Evolutionary conservation across 2,888 invertebrate genomes (phyloP).

Genomic region (Harpagoxenus sublaevis): DNA sequence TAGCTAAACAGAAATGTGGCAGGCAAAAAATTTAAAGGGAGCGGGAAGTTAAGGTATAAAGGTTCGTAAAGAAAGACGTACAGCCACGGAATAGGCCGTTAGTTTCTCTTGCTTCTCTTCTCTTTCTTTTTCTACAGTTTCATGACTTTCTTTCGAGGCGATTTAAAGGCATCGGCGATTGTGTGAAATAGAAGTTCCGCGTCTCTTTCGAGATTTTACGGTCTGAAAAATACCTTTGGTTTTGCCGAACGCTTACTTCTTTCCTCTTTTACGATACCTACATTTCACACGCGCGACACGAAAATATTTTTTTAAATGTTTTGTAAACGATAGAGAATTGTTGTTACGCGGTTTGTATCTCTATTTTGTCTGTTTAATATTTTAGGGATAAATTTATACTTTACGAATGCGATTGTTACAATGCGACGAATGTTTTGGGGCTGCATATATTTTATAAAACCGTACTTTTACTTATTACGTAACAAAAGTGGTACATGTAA

Average conservation of each 20-base stretch:
- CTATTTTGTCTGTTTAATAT: constrained; percentile 5
- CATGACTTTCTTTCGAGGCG: constrained; percentile 17
- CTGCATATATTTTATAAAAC: neutral
- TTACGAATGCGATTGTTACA: neutral
- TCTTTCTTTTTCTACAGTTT: constrained; percentile 1
- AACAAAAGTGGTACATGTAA: neutral
- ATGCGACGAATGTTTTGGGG: neutral
- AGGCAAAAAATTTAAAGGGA: neutral
- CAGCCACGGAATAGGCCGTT: constrained; percentile 10
- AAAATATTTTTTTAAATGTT: constrained; percentile 39
- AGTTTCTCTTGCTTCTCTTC: constrained; percentile 19
- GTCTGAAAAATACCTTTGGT: constrained; percentile 11
- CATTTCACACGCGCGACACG: neutral
- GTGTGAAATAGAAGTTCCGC: neutral
- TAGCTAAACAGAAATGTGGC: neutral
- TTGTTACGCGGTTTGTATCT: neutral
- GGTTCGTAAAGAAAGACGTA: neutral
- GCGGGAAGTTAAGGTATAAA: constrained; percentile 1
- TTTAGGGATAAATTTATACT: constrained; percentile 5
- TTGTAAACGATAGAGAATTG: neutral
- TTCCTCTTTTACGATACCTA: neutral
- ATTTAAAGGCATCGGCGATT: constrained; percentile 28
- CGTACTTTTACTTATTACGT: neutral
- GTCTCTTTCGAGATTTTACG: constrained; percentile 30
- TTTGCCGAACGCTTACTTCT: constrained; percentile 1